A percentile compares a stretch with the other conserved stretches of the same genome.
Evolutionary conservation across 92 coral and sea anemone genomes (phyloP).

Genomic region (Palythoa caribaeorum): DNA sequence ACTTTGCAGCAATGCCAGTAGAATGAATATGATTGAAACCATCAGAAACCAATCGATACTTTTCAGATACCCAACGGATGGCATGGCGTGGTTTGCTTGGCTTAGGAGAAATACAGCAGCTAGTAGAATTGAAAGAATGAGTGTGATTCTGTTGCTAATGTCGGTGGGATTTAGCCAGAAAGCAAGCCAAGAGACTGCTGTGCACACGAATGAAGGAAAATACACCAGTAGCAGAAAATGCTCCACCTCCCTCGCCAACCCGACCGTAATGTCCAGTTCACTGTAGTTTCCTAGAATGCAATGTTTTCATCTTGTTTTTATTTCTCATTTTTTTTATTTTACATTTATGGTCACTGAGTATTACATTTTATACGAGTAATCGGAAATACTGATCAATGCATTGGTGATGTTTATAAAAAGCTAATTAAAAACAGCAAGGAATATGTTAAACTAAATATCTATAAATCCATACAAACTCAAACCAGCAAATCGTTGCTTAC

Average conservation of each 20-base stretch:
- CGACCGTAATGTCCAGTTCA: slow-evolving; percentile 14
- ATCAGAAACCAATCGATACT: slow-evolving; percentile 35
- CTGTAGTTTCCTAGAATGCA: slow-evolving; percentile 13
- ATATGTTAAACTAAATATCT: too few species aligned
- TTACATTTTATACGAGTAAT: too few species aligned
- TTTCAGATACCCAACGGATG: slow-evolving; percentile 29
- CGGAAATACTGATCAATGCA: too few species aligned
- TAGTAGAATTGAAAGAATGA: slow-evolving; percentile 20
- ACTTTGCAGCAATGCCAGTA: slow-evolving; percentile 23
- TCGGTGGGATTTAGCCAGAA: slow-evolving; percentile 35
- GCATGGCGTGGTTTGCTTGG: slow-evolving; percentile 32
- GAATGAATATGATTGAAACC: slow-evolving; percentile 15
- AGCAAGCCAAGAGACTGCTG: slow-evolving; percentile 18
- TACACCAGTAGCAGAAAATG: slow-evolving; percentile 14
- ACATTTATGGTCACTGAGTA: too few species aligned
- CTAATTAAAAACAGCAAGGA: too few species aligned
- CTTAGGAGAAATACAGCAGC: slow-evolving; percentile 18
- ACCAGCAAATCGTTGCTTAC: neutral
- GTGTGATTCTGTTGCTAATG: slow-evolving; percentile 27
- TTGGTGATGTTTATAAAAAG: too few species aligned
- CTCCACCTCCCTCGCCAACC: slow-evolving; percentile 38
- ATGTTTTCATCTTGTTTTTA: neutral
- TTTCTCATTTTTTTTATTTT: too few species aligned
- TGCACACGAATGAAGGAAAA: slow-evolving; percentile 39
- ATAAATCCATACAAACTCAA: too few species aligned